Evolutionary conservation across 2,888 invertebrate genomes (phyloP).

Genomic region (Agriopis marginaria): DNA sequence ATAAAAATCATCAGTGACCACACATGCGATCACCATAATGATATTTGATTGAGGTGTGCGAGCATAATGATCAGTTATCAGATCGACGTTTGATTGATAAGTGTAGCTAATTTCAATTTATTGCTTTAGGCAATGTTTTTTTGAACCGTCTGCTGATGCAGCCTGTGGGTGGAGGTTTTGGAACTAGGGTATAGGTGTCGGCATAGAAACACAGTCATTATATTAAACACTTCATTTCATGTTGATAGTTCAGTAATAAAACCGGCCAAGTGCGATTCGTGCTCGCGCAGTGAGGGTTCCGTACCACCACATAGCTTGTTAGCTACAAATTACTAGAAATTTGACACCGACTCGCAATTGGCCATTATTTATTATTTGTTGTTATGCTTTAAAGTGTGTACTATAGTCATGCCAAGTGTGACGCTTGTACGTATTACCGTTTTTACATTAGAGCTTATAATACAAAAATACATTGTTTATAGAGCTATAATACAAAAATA

Average conservation of each 20-base stretch:
- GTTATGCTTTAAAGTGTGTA: no score
- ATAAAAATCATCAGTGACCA: conserved; percentile 34
- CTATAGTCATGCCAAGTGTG: no score
- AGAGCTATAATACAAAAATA: no score
- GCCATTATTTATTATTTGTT: no score
- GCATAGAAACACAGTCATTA: conserved; percentile 41
- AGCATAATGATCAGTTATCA: conserved; percentile 49
- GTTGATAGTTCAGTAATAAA: conserved; percentile 1
- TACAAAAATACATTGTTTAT: no score
- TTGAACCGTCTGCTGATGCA: conserved; percentile 43
- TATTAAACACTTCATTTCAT: conserved; percentile 37
- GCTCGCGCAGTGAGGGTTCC: no score
- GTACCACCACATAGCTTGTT: no score
- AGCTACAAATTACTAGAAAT: no score
- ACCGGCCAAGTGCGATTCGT: not conserved
- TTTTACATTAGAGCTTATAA: no score
- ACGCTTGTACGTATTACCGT: no score
- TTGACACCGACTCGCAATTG: no score
- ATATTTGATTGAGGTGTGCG: conserved; percentile 55
- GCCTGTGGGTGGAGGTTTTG: conserved; percentile 32
- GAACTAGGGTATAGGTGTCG: conserved; percentile 34
- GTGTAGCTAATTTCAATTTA: conserved; percentile 55
- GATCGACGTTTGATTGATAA: conserved; percentile 56
- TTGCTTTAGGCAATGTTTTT: conserved; percentile 48
- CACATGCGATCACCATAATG: conserved; percentile 46